A percentile compares a stretch with the other conserved stretches of the same genome.
These are phyloP conservation scores for Carabus problematicus DNA, from an alignment of 2,888 invertebrate species.

Conservation along the genomic window DNA sequence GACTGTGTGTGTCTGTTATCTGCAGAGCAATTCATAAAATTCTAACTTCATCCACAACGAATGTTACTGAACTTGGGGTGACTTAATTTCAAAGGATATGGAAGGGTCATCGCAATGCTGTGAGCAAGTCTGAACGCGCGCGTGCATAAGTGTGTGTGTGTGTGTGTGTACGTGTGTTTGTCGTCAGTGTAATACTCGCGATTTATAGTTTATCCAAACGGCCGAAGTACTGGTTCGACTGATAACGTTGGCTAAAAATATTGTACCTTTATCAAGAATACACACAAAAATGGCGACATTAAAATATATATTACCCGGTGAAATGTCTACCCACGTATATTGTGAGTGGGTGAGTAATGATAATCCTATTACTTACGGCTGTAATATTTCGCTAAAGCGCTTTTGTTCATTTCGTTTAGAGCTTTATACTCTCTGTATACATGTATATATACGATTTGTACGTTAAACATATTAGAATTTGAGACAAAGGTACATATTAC, in stretches of 20 bases:
- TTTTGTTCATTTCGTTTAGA: no score
- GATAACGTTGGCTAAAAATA: constrained; percentile 21
- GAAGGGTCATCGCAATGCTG: constrained; percentile 4
- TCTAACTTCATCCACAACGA: constrained; percentile 12
- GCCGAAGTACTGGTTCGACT: constrained; percentile 2
- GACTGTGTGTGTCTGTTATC: not conserved
- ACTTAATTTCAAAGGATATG: constrained; percentile 30
- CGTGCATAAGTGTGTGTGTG: not conserved
- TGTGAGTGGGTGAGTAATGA: no score
- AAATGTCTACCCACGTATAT: not conserved
- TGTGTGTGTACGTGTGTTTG: not conserved
- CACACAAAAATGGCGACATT: constrained; percentile 15
- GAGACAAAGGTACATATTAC: no score
- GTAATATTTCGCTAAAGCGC: no score
- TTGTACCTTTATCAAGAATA: constrained; percentile 4
- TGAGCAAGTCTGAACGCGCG: constrained; percentile 12
- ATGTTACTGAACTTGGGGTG: constrained; percentile 6
- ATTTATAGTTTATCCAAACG: constrained; percentile 17
- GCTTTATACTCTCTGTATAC: no score
- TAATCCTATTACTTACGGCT: no score
- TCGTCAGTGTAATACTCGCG: constrained; percentile 19
- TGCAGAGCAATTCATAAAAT: constrained; percentile 18
- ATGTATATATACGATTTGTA: no score
- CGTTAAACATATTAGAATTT: no score
- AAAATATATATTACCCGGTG: constrained; percentile 9